phyloP scores from a whole-genome alignment of 2,888 invertebrate genomes.

The Chloromyia formosa region DNA sequence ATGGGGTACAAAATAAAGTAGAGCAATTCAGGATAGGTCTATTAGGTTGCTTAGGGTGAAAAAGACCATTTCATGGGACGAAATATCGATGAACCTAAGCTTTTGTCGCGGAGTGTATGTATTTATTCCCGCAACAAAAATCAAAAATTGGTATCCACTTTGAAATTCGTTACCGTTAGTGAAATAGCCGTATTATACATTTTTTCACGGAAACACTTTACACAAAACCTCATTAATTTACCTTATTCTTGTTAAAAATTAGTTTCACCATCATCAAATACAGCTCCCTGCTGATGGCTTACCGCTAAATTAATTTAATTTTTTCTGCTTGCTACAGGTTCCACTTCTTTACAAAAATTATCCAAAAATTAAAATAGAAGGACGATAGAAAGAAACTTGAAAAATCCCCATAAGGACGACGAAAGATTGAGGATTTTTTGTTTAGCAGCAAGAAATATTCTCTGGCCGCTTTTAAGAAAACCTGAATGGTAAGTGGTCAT shows the following conservation, averaged over 20 bases:
- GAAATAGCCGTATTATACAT: no score
- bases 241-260: constrained; percentile 4
- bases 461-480: not conserved
- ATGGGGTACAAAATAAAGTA: no score
- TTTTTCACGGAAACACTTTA: no score
- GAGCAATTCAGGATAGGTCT: no score
- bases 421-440: not conserved
- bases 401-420: not conserved
- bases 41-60: no score
- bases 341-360: constrained; percentile 25
- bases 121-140: no score
- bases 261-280: not conserved
- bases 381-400: not conserved
- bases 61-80: no score
- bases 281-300: not conserved
- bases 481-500: constrained; percentile 16
- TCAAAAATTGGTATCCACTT: no score
- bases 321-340: constrained; percentile 18
- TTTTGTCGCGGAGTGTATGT: no score
- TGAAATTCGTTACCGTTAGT: no score
- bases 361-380: not conserved
- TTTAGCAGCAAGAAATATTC: not conserved
- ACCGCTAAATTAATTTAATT: constrained; percentile 30
- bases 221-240: not conserved
- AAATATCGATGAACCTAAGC: no score